Evolutionary conservation across 1,140 invertebrate genomes (phyloP), one percentile per base, ranked within the genome.

Genomic region (Penaeus chinensis): DNA sequence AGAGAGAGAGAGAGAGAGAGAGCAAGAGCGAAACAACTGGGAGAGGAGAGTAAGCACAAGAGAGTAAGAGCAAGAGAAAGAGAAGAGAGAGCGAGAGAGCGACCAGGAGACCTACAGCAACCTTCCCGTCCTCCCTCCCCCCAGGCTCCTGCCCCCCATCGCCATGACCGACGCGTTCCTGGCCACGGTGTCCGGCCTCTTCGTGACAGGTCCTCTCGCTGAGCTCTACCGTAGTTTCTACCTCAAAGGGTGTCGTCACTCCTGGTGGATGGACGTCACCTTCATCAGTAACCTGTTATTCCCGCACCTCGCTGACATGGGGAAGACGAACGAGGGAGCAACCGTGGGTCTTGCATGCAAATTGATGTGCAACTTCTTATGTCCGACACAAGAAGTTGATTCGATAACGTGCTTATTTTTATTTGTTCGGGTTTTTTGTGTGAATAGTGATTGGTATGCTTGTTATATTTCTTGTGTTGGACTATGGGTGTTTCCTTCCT

Each of bases 241-340:
- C 54, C 27, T 87, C 54, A 82, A 85, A 22, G 77, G 81, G 0
- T 92, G 91, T 81, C 85, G 88, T 65, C 81, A 89, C 16, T 91
- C 91, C 80, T 92, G 91, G 91, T 92, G 91, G 91, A 83, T 90
- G 16, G 92, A 92, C 81, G 66, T 89, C 0, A 74, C 91, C 2
- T 91, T 91, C 76, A 60, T 91, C 16, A 90, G 91, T 22, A 92
- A 92, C 86, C 90, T 92, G 69, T 71, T 92, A 32, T 85, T 91
- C 27, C 88, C 90, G 8, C 61, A 90, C 32, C 61, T 89, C 11
- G 87, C 91, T 95, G 96, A 96, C 91, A 94, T 96, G 93, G 93
- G 94, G 0, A 94, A 95, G 91, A 94, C 95, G 0, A n/a, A 65
- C n/a, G 80, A 62, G 54, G 61, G 62, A 22, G 61, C n/a, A 24